A percentile compares a stretch with the other conserved stretches of the same genome.
Evolutionary conservation across 2,888 invertebrate genomes (phyloP).

Genomic region (Volucella inanis): DNA sequence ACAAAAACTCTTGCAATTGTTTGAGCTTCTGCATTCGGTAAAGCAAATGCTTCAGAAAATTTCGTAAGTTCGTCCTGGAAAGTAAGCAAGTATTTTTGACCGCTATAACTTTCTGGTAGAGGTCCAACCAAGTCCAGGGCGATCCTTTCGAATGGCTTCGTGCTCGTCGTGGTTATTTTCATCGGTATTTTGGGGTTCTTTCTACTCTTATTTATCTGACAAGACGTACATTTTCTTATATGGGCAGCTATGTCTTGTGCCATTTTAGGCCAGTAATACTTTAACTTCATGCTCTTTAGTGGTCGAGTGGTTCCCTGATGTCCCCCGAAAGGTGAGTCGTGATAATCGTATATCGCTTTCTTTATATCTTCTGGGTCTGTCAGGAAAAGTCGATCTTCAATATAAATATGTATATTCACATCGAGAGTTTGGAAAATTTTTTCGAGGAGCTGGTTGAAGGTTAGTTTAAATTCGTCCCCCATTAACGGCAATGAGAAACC

Average conservation of each 20-base stretch:
- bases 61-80: conserved; percentile 52
- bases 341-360: no score
- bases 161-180: conserved; percentile 5
- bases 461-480: not conserved
- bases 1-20: conserved; percentile 39
- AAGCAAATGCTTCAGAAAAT: conserved; percentile 18
- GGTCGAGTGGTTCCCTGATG: conserved; percentile 7
- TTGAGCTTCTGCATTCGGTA: conserved; percentile 35
- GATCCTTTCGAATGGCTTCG: not conserved
- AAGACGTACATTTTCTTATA: conserved; percentile 9
- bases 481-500: not conserved
- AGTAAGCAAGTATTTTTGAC: conserved; percentile 37
- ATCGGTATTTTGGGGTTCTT: conserved; percentile 27
- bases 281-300: not conserved
- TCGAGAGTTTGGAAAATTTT: not conserved
- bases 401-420: no score
- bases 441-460: not conserved
- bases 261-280: not conserved
- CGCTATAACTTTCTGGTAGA: not conserved
- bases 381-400: no score
- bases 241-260: not conserved
- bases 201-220: conserved; percentile 6
- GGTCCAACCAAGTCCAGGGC: not conserved
- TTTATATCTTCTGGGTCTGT: no score
- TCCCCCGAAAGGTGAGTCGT: no score